These are phyloP conservation scores for Ia io DNA, from an alignment of 2,113 vertebrate species.

Conservation along the genomic window DNA sequence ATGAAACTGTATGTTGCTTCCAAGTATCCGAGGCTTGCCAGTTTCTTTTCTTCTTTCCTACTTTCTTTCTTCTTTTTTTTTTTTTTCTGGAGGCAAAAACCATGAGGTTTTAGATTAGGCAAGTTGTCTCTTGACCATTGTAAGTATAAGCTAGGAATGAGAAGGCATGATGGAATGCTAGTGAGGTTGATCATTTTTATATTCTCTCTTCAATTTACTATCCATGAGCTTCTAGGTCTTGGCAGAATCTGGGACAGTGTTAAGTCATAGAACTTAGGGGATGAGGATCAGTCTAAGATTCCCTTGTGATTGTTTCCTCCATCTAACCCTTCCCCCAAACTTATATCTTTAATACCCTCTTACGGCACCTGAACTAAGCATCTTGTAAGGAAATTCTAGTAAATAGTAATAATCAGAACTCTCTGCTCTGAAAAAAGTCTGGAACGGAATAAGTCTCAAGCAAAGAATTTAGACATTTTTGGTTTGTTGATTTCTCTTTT, in stretches of 20 bases:
- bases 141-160: neutral
- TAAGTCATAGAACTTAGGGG: neutral
- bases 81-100: neutral
- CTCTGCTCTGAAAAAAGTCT: neutral
- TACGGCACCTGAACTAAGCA: neutral
- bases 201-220: neutral
- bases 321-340: neutral
- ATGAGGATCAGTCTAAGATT: neutral
- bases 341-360: neutral
- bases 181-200: neutral
- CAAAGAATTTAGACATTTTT: neutral
- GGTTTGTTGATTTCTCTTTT: neutral
- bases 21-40: neutral
- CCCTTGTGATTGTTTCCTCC: neutral
- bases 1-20: neutral
- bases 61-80: neutral
- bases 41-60: neutral
- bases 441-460: neutral
- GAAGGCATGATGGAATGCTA: neutral
- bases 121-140: neutral
- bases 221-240: neutral
- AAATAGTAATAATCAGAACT: neutral
- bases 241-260: neutral
- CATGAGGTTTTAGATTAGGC: neutral
- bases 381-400: neutral